Evolutionary conservation across 2,888 invertebrate species (phyloP).

Genomic region (Synergus laeviventris): DNA sequence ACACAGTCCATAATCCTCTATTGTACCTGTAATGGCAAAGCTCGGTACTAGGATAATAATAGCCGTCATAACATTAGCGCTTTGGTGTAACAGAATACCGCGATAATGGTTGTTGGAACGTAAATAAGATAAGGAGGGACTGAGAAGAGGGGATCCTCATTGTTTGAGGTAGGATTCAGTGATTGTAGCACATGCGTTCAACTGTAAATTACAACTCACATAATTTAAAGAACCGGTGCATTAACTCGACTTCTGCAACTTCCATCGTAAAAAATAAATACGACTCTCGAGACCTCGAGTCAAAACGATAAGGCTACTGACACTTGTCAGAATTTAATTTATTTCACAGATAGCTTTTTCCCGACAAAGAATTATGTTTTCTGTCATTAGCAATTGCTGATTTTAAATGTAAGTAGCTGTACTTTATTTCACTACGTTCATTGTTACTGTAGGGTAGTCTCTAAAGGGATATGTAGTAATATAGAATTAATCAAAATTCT

Average conservation of each 20-base stretch:
- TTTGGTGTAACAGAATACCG: conserved; percentile 51
- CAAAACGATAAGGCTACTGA: too few species aligned
- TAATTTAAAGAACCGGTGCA: neutral
- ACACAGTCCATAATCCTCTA: conserved; percentile 4
- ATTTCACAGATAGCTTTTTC: neutral
- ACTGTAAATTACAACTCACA: conserved; percentile 23
- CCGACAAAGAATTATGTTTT: neutral
- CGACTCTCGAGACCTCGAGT: too few species aligned
- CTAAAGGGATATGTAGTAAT: too few species aligned
- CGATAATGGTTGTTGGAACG: conserved; percentile 58
- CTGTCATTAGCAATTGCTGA: too few species aligned
- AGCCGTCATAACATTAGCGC: conserved; percentile 49
- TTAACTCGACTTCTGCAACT: neutral
- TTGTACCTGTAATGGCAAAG: neutral
- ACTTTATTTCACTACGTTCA: too few species aligned
- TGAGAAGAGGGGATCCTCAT: neutral
- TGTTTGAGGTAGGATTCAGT: neutral
- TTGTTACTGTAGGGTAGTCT: too few species aligned
- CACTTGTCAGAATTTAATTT: neutral
- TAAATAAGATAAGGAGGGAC: conserved; percentile 54
- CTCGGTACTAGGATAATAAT: conserved; percentile 7
- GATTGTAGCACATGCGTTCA: conserved; percentile 1
- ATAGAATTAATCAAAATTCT: too few species aligned
- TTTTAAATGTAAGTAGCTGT: too few species aligned
- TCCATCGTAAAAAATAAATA: neutral